These are phyloP conservation scores for Andrena minutula DNA, from an alignment of 2,888 invertebrate species.

Conservation along the genomic window DNA sequence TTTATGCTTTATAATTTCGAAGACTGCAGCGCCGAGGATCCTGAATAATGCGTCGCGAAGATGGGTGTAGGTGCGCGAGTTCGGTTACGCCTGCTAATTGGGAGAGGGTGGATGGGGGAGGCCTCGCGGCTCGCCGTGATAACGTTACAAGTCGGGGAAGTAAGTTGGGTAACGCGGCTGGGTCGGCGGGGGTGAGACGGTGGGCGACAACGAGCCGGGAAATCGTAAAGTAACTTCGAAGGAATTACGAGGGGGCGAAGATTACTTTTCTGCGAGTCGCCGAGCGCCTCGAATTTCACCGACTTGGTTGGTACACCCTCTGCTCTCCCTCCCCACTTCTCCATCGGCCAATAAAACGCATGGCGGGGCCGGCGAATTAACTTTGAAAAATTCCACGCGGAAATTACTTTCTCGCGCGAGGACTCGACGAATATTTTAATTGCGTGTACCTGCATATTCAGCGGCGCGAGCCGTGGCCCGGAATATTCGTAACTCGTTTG, in stretches of 20 bases:
- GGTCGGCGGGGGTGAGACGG: conserved; percentile 11
- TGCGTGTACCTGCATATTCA: conserved; percentile 33
- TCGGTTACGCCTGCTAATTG: conserved; percentile 58
- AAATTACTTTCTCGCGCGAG: conserved; percentile 39
- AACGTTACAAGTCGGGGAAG: conserved; percentile 69
- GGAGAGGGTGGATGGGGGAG: conserved; percentile 16
- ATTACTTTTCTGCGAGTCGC: conserved; percentile 52
- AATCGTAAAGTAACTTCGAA: conserved; percentile 67
- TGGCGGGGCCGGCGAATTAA: conserved; percentile 21
- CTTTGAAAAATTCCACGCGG: conserved; percentile 36
- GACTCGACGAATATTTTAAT: conserved; percentile 37
- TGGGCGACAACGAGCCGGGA: conserved; percentile 62
- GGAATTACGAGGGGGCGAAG: conserved; percentile 67
- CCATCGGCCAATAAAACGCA: conserved; percentile 33
- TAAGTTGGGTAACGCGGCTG: conserved; percentile 58
- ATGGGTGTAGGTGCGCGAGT: conserved; percentile 31
- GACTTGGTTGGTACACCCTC: conserved; percentile 5
- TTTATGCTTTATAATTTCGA: conserved; percentile 53
- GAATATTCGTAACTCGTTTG: conserved; percentile 36
- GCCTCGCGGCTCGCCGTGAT: conserved; percentile 54
- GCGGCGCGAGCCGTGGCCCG: conserved; percentile 4
- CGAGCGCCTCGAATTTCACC: conserved; percentile 44
- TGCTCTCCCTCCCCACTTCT: too few species aligned
- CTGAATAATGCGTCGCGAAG: conserved; percentile 48
- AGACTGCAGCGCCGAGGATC: conserved; percentile 9